phyloP scores from a whole-genome alignment of 2,888 invertebrate genomes.

The Cancer borealis region DNA sequence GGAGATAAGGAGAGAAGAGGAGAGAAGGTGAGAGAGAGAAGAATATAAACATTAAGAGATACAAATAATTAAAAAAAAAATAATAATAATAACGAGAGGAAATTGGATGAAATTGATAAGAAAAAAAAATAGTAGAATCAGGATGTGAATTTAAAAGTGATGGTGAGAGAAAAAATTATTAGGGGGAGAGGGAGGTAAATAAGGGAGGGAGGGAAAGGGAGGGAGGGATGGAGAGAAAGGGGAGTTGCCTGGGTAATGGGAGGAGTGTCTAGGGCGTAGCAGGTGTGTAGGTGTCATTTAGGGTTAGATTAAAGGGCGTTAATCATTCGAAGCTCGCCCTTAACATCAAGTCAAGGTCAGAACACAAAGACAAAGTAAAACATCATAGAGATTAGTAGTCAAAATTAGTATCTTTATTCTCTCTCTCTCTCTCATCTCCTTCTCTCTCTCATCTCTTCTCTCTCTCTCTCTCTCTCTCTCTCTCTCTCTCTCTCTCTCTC shows the following conservation, averaged over 20 bases:
- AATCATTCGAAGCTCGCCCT: neutral
- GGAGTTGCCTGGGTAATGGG: neutral
- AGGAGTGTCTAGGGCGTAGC: neutral
- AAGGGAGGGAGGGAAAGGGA: neutral
- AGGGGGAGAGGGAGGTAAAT: neutral
- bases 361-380: neutral
- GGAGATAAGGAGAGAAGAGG: neutral
- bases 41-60: neutral
- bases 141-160: neutral
- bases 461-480: constrained; percentile 20
- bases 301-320: neutral
- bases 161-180: neutral
- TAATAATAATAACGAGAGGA: neutral
- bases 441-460: neutral
- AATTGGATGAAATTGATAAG: too few species aligned
- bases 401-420: neutral
- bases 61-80: neutral
- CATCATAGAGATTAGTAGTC: neutral
- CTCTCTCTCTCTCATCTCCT: constrained; percentile 1
- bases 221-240: neutral
- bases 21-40: neutral
- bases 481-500: constrained; percentile 16
- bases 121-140: neutral
- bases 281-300: neutral
- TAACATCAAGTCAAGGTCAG: neutral